Evolutionary conservation across 2,113 vertebrate genomes (phyloP).

Genomic region (Amphilophus citrinellus): DNA sequence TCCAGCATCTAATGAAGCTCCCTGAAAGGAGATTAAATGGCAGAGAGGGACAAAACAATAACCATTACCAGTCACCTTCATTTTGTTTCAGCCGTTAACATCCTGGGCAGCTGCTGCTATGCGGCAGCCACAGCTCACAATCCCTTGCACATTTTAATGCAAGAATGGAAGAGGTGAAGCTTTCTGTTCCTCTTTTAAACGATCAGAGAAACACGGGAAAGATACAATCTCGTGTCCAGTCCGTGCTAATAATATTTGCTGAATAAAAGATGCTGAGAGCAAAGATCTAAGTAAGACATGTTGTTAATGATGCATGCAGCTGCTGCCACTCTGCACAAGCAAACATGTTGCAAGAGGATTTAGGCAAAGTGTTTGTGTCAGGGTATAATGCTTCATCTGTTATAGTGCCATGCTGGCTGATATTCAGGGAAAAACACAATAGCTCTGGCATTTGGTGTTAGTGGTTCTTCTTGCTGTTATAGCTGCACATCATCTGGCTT

Average conservation of each 20-base stretch:
- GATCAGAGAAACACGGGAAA: slow-evolving; percentile 28
- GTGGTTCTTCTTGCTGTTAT: background rate
- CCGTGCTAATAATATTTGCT: slow-evolving; percentile 22
- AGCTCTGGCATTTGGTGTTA: slow-evolving; percentile 31
- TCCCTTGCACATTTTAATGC: slow-evolving; percentile 6
- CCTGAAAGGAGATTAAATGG: slow-evolving; percentile 82
- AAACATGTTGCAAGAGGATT: slow-evolving; percentile 30
- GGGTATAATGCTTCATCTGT: slow-evolving; percentile 53
- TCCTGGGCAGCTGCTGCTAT: slow-evolving; percentile 54
- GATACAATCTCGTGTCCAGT: background rate
- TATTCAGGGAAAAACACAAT: slow-evolving; percentile 28
- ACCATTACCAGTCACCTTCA: slow-evolving; percentile 81
- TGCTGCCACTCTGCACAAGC: slow-evolving; percentile 31
- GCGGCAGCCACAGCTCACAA: slow-evolving; percentile 20
- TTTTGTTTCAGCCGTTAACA: slow-evolving; percentile 72
- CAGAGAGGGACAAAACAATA: slow-evolving; percentile 80
- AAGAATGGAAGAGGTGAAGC: slow-evolving; percentile 19
- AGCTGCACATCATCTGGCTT: slow-evolving; percentile 6
- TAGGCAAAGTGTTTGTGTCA: slow-evolving; percentile 50
- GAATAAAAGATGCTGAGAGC: background rate
- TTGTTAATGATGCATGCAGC: background rate
- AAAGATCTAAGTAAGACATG: background rate
- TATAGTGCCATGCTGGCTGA: slow-evolving; percentile 22
- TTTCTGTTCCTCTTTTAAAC: slow-evolving; percentile 31
- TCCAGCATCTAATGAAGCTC: slow-evolving; percentile 78